A percentile compares a stretch with the other conserved stretches of the same genome.
These are phyloP conservation scores for Condylura cristata DNA, from an alignment of 2,113 vertebrate species.

Conservation along the genomic window DNA sequence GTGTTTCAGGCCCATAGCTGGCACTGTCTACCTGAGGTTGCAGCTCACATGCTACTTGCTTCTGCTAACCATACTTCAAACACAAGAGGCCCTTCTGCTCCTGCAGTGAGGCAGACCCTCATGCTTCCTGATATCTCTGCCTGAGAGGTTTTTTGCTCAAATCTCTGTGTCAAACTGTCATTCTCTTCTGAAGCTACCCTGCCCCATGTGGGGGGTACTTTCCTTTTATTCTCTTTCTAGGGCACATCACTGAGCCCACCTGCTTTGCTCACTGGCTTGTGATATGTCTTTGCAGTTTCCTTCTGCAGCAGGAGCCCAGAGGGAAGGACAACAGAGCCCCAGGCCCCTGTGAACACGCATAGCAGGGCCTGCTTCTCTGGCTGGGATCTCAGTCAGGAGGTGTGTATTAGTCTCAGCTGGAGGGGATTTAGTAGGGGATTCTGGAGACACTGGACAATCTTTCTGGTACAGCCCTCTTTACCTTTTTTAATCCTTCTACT, in stretches of 20 bases:
- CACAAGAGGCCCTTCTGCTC: neutral
- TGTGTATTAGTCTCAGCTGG: fast-evolving
- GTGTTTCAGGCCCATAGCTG: fast-evolving
- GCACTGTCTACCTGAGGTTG: fast-evolving
- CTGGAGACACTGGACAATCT: neutral
- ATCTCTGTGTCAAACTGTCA: neutral
- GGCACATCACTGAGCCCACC: neutral
- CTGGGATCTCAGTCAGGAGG: neutral
- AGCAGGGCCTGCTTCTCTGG: fast-evolving
- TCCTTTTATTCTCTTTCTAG: neutral
- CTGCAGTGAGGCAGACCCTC: fast-evolving
- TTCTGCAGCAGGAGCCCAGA: neutral
- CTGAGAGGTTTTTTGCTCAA: neutral
- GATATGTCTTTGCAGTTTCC: neutral
- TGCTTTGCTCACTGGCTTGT: neutral
- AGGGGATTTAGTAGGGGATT: neutral
- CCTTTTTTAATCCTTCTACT: constrained; percentile 93
- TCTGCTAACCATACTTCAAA: fast-evolving
- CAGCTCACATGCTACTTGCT: neutral
- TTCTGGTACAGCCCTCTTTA: constrained; percentile 25
- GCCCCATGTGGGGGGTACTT: too few relatives aligned
- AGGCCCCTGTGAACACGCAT: fast-evolving
- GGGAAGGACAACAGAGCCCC: neutral
- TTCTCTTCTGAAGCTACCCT: neutral
- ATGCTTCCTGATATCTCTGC: neutral